Evolutionary conservation across 2,888 invertebrate species (phyloP).

Genomic region (Erebia aethiops): DNA sequence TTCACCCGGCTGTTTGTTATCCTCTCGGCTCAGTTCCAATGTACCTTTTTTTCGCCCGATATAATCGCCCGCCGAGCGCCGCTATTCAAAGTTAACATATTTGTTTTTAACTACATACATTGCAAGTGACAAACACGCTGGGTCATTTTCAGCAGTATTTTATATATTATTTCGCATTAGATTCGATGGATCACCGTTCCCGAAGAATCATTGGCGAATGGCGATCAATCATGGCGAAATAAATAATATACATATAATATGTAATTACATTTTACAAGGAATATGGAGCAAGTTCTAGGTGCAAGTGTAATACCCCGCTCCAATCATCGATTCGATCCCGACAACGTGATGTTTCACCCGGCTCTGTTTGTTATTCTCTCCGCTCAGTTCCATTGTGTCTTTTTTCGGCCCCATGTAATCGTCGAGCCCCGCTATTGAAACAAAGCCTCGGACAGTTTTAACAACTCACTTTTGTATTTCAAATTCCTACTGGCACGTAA

Average conservation of each 20-base stretch:
- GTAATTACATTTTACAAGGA: too few relatives aligned
- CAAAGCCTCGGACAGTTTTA: constrained; percentile 49
- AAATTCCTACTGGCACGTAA: constrained; percentile 42
- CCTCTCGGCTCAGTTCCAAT: constrained; percentile 47
- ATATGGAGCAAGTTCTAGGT: neutral
- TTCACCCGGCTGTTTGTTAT: constrained; percentile 75
- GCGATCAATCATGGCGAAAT: too few relatives aligned
- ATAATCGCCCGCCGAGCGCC: constrained; percentile 52
- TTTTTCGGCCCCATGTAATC: constrained; percentile 66
- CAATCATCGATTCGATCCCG: constrained; percentile 76
- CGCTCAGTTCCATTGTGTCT: constrained; percentile 38
- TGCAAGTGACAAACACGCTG: too few relatives aligned
- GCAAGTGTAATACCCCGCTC: constrained; percentile 18
- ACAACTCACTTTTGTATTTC: constrained; percentile 48
- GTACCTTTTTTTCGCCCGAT: constrained; percentile 57
- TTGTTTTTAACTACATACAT: too few relatives aligned
- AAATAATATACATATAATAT: too few relatives aligned
- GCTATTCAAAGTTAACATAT: constrained; percentile 39
- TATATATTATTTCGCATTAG: too few relatives aligned
- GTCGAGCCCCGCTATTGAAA: constrained; percentile 45
- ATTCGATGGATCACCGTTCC: too few relatives aligned
- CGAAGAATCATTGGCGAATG: too few relatives aligned
- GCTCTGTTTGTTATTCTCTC: constrained; percentile 70
- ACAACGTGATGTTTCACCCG: constrained; percentile 70
- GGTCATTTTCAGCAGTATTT: too few relatives aligned